Percentiles rank a stretch among this genome's conserved stretches.
phyloP scores from a whole-genome alignment of 2,113 vertebrate genomes.

The Eretmochelys imbricata region DNA sequence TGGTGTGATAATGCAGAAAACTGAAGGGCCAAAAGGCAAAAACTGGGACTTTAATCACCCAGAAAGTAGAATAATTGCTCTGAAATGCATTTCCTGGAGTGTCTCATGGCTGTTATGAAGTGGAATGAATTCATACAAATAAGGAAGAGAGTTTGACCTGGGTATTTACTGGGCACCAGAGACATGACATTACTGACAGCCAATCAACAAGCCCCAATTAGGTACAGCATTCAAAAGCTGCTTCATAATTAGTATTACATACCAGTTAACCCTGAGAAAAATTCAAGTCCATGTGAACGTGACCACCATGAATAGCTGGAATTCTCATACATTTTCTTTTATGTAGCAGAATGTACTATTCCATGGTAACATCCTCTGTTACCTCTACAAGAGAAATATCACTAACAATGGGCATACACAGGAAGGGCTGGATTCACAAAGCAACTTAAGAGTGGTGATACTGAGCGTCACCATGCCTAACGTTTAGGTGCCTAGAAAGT shows the following conservation, averaged over 20 bases:
- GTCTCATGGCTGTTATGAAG: background rate
- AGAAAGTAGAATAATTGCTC: background rate
- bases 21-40: background rate
- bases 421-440: background rate
- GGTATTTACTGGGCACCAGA: background rate
- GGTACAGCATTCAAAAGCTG: background rate
- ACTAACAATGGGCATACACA: background rate
- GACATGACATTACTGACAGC: background rate
- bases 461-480: too few relatives aligned
- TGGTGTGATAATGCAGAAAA: background rate
- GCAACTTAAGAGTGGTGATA: background rate
- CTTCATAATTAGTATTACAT: background rate
- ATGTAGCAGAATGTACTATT: background rate
- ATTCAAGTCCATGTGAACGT: background rate
- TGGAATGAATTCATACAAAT: background rate
- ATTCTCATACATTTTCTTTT: background rate
- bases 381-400: background rate
- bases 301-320: fast-evolving
- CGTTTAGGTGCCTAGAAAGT: background rate
- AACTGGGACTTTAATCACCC: background rate
- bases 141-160: background rate
- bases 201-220: background rate
- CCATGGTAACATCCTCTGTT: background rate
- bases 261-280: background rate
- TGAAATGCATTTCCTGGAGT: background rate